Percentiles rank a stretch among this genome's conserved stretches.
Evolutionary conservation across 2,113 vertebrate genomes (phyloP).

Genomic region (Arizona elegans): DNA sequence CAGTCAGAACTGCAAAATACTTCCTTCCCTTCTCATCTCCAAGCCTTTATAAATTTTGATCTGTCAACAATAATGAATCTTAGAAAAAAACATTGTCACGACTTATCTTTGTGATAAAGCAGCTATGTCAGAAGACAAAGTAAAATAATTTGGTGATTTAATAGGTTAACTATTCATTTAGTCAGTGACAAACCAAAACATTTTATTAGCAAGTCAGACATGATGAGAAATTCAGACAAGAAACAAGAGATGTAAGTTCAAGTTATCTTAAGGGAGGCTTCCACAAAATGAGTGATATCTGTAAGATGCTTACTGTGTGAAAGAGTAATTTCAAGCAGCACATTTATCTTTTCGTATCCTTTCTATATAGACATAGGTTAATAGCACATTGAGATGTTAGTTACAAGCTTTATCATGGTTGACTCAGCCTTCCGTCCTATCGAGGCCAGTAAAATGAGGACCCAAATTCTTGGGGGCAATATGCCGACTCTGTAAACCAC

Average conservation of each 20-base stretch:
- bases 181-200: background rate
- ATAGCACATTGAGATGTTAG: background rate
- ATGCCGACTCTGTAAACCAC: too few species aligned
- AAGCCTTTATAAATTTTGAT: background rate
- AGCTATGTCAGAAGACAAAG: background rate
- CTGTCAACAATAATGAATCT: conserved; percentile 19
- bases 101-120: background rate
- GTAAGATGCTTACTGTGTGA: conserved; percentile 58
- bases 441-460: too few species aligned
- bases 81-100: background rate
- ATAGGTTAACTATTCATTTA: background rate
- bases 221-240: background rate
- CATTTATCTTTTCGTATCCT: conserved; percentile 55
- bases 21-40: background rate
- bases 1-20: background rate
- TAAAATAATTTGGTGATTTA: conserved; percentile 6
- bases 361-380: conserved; percentile 48
- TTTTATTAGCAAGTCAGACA: conserved; percentile 18
- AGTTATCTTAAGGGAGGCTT: conserved; percentile 44
- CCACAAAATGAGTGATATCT: conserved; percentile 54
- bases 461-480: too few species aligned
- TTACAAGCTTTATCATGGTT: conserved; percentile 12
- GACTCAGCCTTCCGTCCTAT: too few species aligned
- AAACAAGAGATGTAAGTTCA: conserved; percentile 23
- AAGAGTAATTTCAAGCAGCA: conserved; percentile 55